Base-by-base conservation (phyloP, 2,888 invertebrate species). In the Catocala nupta region DNA sequence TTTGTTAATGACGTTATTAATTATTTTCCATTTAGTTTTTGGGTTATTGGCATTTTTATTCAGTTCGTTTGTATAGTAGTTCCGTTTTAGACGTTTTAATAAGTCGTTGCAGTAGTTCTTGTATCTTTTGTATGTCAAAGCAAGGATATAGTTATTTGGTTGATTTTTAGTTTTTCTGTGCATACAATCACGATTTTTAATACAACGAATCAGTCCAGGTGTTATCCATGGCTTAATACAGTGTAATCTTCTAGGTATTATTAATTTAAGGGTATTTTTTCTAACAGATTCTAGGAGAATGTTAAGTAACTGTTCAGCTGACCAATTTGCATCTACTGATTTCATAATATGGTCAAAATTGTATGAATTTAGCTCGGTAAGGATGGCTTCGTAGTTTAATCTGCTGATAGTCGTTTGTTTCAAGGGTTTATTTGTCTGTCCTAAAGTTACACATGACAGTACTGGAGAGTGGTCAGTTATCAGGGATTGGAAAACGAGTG, bases 21-120 rank as follows among this genome's bases (percentile, higher is more conserved):
- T 50, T 9, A 36, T 50, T 34, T 50, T 36, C 50, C 50, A 50
- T 11, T n/a, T 50, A 11, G 5, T 34, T 34, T 50, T 50, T 9
- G 50, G 50, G n/a, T 50, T 50, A n/a, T 34, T 50, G 5, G 34
- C 34, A 12, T 50, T 9, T 34, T 36, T 50, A 11, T 11, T 34
- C n/a, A 50, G 12, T 34, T 50, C 50, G 3, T 34, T 12, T 34
- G 13, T 12, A 9, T 34, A 11, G 34, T 11, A 50, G n/a, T 50
- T 34, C 8, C 50, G 13, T 34, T 50, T 50, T 36, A 50, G 8
- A 11, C 50, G 50, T 36, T 50, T 50, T n/a, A 50, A 12, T 11
- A 50, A 36, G 10, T 50, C 50, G 8, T 50, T 50, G n/a, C 50
- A 50, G 9, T 34, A 36, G 36, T 50, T 50, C 25, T 50, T 50